Conservation (phyloP, 2,113 vertebrate species). For the Tyrannus savana region DNA sequence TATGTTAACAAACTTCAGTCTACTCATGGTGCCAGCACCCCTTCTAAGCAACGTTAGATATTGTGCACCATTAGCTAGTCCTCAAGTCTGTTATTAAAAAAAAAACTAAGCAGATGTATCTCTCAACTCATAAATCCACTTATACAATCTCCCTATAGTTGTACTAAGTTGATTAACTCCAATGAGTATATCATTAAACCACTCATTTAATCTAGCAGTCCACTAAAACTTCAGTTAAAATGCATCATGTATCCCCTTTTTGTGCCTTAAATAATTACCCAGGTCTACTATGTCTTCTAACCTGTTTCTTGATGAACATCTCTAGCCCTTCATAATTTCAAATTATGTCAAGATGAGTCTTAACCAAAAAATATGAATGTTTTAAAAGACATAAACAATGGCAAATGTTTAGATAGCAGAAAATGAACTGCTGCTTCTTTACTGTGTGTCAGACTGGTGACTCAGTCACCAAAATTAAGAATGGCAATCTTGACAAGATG, state of each 20-base stretch:
- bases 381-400: constrained; percentile 35
- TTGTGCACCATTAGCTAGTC: constrained; percentile 1
- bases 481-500: neutral
- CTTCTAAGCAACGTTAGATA: neutral
- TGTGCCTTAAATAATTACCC: constrained; percentile 61
- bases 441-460: neutral
- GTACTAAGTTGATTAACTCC: constrained; percentile 62
- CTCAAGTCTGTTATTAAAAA: constrained; percentile 59
- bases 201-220: constrained; percentile 71
- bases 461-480: neutral
- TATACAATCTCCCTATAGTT: constrained; percentile 41
- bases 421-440: constrained; percentile 11
- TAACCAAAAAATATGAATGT: constrained; percentile 9
- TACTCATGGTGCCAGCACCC: neutral
- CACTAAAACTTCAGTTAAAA: constrained; percentile 67
- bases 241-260: constrained; percentile 42
- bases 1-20: neutral
- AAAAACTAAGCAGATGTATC: constrained; percentile 19
- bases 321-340: constrained; percentile 66
- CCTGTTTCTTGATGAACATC: constrained; percentile 57
- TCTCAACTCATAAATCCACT: constrained; percentile 42
- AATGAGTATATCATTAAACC: constrained; percentile 61
- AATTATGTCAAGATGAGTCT: constrained; percentile 56
- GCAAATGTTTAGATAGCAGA: constrained; percentile 29
- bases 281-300: constrained; percentile 58